Percentiles rank a stretch among this genome's conserved stretches.
phyloP scores from a whole-genome alignment of 2,888 invertebrate genomes.

The Drosophila prolongata region DNA sequence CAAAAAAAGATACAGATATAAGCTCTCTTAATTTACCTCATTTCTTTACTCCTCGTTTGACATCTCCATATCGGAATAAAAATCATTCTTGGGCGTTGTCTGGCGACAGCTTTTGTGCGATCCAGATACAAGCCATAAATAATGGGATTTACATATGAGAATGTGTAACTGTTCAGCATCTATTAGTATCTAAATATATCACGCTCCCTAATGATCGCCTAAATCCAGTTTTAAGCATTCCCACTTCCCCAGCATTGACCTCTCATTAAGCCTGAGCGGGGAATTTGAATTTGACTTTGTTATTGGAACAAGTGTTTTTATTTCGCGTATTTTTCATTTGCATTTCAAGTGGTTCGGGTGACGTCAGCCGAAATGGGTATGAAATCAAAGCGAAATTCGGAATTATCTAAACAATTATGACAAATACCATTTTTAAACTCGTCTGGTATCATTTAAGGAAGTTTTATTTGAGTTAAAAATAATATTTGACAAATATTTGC shows the following conservation, averaged over 20 bases:
- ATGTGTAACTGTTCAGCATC: constrained; percentile 38
- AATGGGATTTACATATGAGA: constrained; percentile 66
- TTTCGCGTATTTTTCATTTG: constrained; percentile 45
- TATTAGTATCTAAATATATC: constrained; percentile 35
- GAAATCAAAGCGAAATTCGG: background rate
- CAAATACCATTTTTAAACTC: background rate
- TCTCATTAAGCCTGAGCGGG: constrained; percentile 61
- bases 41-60: constrained; percentile 16
- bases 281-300: constrained; percentile 42
- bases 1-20: background rate
- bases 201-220: constrained; percentile 25
- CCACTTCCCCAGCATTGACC: constrained; percentile 63
- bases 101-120: constrained; percentile 15
- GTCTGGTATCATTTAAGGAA: background rate
- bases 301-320: constrained; percentile 43
- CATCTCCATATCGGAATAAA: constrained; percentile 27
- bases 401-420: constrained; percentile 9
- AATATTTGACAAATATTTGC: background rate
- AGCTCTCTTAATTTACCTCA: constrained; percentile 31
- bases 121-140: constrained; percentile 53
- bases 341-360: constrained; percentile 62
- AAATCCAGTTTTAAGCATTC: constrained; percentile 26
- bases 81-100: constrained; percentile 35
- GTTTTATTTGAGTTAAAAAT: background rate
- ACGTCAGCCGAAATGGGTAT: constrained; percentile 48